These are phyloP conservation scores for Sesia apiformis DNA, from an alignment of 2,888 invertebrate species.

Conservation along the genomic window DNA sequence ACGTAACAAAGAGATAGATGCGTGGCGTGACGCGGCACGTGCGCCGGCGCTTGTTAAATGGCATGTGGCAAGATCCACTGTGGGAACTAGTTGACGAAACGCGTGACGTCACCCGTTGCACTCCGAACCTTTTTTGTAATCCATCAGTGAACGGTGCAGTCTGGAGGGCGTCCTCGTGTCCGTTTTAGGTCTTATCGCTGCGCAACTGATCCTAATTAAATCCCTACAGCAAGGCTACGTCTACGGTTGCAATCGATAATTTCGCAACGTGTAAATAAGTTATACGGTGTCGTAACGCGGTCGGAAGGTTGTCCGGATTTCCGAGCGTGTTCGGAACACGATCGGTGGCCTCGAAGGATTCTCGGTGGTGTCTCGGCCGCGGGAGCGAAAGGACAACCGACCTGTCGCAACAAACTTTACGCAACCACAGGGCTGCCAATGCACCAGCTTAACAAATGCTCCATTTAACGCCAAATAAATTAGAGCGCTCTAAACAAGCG, in stretches of 20 bases:
- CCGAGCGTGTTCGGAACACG: slow-evolving; percentile 67
- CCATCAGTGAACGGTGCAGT: slow-evolving; percentile 57
- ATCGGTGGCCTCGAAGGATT: slow-evolving; percentile 63
- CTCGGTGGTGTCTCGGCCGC: slow-evolving; percentile 50
- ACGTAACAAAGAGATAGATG: slow-evolving; percentile 6
- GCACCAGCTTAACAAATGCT: slow-evolving; percentile 13
- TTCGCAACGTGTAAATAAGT: slow-evolving; percentile 73
- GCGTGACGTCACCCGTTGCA: slow-evolving; percentile 47
- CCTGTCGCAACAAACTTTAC: slow-evolving; percentile 11
- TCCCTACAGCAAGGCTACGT: slow-evolving; percentile 69
- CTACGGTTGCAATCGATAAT: slow-evolving; percentile 73
- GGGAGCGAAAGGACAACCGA: slow-evolving; percentile 46
- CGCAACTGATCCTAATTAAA: slow-evolving; percentile 74
- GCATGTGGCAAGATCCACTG: slow-evolving; percentile 36
- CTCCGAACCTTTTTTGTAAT: slow-evolving; percentile 54
- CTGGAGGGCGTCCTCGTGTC: slow-evolving; percentile 69
- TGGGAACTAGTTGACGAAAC: slow-evolving; percentile 56
- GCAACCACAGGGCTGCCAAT: slow-evolving; percentile 24
- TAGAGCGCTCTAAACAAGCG: slow-evolving; percentile 2
- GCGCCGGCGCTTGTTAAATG: slow-evolving; percentile 18
- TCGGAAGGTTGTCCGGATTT: slow-evolving; percentile 75
- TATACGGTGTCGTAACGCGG: slow-evolving; percentile 70
- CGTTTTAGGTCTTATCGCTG: slow-evolving; percentile 59
- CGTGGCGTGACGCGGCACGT: slow-evolving; percentile 21
- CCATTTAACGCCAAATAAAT: background rate